Evolutionary conservation across 2,797 vertebrate genomes (phyloP), one percentile per base, ranked within the genome.

Genomic region (Darevskia nairensis): DNA sequence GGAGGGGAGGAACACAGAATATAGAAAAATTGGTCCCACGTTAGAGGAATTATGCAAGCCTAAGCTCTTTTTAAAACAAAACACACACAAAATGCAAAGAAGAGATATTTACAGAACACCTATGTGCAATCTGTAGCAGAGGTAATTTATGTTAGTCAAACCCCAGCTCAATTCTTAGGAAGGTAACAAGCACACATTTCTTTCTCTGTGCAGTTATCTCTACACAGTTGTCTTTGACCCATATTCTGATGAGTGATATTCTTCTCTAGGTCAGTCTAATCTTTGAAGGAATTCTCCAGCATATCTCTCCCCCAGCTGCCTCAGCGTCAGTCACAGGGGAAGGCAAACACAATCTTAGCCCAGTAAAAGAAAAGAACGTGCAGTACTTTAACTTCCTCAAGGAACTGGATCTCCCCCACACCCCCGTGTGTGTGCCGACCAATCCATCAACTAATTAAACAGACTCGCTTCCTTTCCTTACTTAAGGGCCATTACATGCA

Each of bases 251-350:
- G n/a, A 84, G 77, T n/a, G 79, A 76, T 86, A 89, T 82, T 92
- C 91, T 89, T 68, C 46, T 83, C 61, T 0, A 0, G 84, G 92
- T 94, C 91, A 95, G 3, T 21, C 75, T 86, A 87, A 91, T 92
- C 86, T 69, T 74, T 86, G 93, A 74, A 68, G 77, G 84, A 86
- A 50, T 0, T 0, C 72, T 84, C 86, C 29, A 39, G 41, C 17
- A 4, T 71, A 39, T 87, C 39, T 32, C 59, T 87, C 19, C 82
- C 92, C 39, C 75, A 66, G 50, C 7, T 78, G 50, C 19, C 17
- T 41, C 41, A 55, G 55, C 8, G 19, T 61, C 5, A 55, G n/a
- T 23, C 44, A 66, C 3, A 68, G 74, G 50, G 64, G n/a, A 61
- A 41, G 39, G 84, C 21, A 68, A 4, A 41, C 27, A 66, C 71